These are phyloP conservation scores for Ptilonorhynchus violaceus DNA, from an alignment of 2,113 vertebrate genomes.

Conservation along the genomic window DNA sequence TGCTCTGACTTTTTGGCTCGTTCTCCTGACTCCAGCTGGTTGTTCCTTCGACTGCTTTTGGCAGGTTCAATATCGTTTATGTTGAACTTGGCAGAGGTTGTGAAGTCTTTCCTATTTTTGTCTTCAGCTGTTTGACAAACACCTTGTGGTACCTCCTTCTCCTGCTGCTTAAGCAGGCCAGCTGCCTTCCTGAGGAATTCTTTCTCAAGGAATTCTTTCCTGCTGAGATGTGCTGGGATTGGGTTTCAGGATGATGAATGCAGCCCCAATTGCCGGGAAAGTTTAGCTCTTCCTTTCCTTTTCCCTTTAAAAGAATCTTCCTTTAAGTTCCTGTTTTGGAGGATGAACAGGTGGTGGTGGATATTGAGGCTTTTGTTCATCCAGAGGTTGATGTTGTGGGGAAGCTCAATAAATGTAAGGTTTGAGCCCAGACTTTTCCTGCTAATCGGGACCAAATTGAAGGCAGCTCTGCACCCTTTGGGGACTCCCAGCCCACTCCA, in stretches of 20 bases:
- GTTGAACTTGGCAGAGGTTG: neutral
- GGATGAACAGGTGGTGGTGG: neutral
- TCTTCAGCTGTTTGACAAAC: neutral
- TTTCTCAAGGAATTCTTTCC: neutral
- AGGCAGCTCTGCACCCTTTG: neutral
- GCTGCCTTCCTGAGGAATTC: neutral
- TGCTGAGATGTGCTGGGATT: neutral
- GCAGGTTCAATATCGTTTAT: neutral
- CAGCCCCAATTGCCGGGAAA: neutral
- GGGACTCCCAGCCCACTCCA: neutral
- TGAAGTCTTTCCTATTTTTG: neutral
- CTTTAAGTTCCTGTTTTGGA: neutral
- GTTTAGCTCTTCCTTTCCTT: neutral
- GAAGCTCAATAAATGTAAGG: neutral
- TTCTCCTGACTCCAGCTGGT: neutral
- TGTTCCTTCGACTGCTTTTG: neutral
- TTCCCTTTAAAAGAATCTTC: neutral
- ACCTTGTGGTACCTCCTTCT: neutral
- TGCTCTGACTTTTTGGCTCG: neutral
- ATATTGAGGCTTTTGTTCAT: neutral
- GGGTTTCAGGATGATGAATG: neutral
- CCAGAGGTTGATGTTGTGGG: neutral
- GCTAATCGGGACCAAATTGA: neutral
- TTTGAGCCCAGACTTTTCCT: neutral
- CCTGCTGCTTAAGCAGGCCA: neutral